phyloP scores from a whole-genome alignment of 2,888 invertebrate genomes.

The Drosophila recens region DNA sequence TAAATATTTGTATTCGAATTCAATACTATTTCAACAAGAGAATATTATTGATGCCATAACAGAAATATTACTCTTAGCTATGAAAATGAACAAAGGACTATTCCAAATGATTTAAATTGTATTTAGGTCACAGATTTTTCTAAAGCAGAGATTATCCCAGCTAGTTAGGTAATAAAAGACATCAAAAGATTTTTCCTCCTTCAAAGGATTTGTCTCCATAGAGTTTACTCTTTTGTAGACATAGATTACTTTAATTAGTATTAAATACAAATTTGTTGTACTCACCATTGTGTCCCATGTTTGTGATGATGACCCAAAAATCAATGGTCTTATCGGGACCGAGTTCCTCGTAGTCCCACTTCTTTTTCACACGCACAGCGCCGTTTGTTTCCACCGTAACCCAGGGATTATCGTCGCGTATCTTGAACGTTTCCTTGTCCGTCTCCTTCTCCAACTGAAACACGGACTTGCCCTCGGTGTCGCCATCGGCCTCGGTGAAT shows the following conservation, averaged over 20 bases:
- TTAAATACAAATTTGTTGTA: conserved; percentile 1
- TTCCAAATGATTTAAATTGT: no score
- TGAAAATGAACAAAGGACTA: no score
- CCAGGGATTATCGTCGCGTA: conserved; percentile 97
- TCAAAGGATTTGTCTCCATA: conserved; percentile 1
- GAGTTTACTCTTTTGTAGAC: background rate
- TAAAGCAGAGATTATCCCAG: background rate
- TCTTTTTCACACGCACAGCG: conserved; percentile 96
- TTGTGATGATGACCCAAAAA: conserved; percentile 97
- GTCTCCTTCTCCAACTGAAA: conserved; percentile 96
- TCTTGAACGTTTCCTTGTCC: conserved; percentile 96
- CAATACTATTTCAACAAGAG: no score
- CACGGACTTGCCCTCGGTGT: conserved; percentile 93
- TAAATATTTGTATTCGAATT: no score
- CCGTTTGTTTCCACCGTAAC: conserved; percentile 96
- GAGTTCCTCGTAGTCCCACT: conserved; percentile 98
- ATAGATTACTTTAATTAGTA: conserved; percentile 1
- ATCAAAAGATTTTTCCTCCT: background rate
- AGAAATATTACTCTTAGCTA: no score
- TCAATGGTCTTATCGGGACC: conserved; percentile 98
- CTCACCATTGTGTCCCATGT: conserved; percentile 95
- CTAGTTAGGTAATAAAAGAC: background rate
- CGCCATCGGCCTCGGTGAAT: conserved; percentile 96
- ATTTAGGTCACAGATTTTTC: no score
- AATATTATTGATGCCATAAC: no score